Base-by-base conservation (phyloP, 2,797 vertebrate species). In the Nyctibius grandis region DNA sequence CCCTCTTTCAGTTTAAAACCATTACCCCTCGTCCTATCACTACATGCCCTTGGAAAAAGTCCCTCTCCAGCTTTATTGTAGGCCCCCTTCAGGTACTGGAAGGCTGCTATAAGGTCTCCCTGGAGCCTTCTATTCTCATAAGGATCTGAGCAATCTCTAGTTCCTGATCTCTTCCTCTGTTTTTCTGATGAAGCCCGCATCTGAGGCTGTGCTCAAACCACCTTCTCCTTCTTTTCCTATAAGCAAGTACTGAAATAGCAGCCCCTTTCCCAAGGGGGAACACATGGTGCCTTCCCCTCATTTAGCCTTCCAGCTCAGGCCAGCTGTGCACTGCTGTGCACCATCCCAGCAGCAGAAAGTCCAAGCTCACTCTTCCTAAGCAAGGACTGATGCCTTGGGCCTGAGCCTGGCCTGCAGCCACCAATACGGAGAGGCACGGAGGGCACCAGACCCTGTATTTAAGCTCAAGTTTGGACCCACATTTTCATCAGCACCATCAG, bases 401-500 rank as follows among this genome's bases (percentile, higher is more conserved):
- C 36, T 81, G 36, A 86, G n/a, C 36, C 61, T 81, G 59, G 12
- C 26, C 45, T 64, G 33, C 21, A 82, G 54, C 20, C 31, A n/a
- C 25, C 22, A 44, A 42, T 1, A 82, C 0, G 1, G 63, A 73
- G 23, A 78, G 33, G 36, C 20, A 20, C 10, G 31, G 65, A 82
- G n/a, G 22, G 34, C 33, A 56, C 15, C 31, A 85, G 63, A 20
- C 9, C 17, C 10, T 38, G 26, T 74, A 21, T 61, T 87, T 82
- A 64, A 74, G 18, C 15, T 42, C 63, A 36, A 21, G 3, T 16
- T 67, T 63, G 45, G 51, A 57, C 40, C 33, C 11, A 11, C 3
- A 10, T 19, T 89, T 79, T 44, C 59, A n/a, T 8, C 54, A 73
- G 29, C 1, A 2, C 38, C 22, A 17, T 54, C 0, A 0, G 40